Conservation (phyloP, 30 jellyfish, hydroid and myxozoan species). For the Turritopsis dohrnii region DNA sequence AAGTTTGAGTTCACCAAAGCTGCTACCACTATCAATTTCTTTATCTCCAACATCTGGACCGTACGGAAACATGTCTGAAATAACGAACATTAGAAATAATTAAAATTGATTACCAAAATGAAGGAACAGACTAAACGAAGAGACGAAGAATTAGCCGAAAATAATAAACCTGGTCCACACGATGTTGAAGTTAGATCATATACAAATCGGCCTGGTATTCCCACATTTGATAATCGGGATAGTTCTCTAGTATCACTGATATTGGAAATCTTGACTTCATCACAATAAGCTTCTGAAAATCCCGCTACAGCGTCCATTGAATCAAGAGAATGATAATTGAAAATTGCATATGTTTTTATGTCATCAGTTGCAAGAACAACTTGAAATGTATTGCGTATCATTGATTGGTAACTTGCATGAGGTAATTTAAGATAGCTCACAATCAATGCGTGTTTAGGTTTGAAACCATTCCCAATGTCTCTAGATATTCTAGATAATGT, state of each 20-base stretch:
- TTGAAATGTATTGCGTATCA: conserved; percentile 8
- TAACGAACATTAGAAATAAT: no score
- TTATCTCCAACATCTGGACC: background rate
- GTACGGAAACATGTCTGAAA: background rate
- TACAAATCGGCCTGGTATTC: conserved; percentile 10
- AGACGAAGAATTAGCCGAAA: background rate
- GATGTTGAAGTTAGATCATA: background rate
- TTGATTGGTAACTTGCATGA: background rate
- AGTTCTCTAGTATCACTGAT: background rate
- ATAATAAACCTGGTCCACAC: background rate
- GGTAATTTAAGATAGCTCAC: background rate
- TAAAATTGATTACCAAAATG: background rate
- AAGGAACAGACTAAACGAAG: background rate
- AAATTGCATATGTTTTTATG: conserved; percentile 10
- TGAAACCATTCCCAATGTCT: background rate
- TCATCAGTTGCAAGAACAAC: conserved; percentile 21
- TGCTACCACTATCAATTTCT: background rate
- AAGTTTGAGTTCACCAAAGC: background rate
- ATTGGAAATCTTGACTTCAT: background rate
- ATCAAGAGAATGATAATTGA: conserved; percentile 14
- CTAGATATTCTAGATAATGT: background rate
- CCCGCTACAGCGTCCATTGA: conserved; percentile 2
- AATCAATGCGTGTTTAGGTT: background rate
- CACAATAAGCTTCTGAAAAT: background rate
- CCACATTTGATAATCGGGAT: conserved; percentile 6